These are phyloP conservation scores for Anser brachyrhynchus DNA, from an alignment of 2,113 vertebrate species.

Conservation along the genomic window DNA sequence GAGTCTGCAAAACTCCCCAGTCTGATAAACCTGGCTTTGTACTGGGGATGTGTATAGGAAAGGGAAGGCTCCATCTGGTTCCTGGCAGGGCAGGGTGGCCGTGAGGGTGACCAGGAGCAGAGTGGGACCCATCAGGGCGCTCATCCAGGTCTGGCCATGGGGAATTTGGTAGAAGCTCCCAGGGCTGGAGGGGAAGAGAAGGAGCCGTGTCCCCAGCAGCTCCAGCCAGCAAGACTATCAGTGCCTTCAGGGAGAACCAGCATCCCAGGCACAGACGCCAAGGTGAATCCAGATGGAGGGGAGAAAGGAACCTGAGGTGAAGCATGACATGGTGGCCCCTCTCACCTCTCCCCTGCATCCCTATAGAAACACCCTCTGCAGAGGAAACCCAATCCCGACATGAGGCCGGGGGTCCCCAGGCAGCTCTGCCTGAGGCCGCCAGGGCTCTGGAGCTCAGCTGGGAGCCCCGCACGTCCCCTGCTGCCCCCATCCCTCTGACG, in stretches of 20 bases:
- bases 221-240: neutral
- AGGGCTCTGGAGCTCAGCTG: no score
- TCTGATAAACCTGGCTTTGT: neutral
- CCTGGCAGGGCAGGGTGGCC: neutral
- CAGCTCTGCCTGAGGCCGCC: neutral
- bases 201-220: neutral
- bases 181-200: neutral
- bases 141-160: neutral
- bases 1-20: neutral
- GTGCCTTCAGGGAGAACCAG: neutral
- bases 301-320: conserved; percentile 21
- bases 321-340: conserved; percentile 5
- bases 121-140: neutral
- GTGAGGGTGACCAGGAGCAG: fast-evolving
- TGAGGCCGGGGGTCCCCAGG: neutral
- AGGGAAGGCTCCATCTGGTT: neutral
- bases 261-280: neutral
- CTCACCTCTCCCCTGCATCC: conserved; percentile 21
- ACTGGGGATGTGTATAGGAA: neutral
- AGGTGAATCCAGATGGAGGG: neutral
- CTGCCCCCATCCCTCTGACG: neutral
- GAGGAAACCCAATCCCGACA: conserved; percentile 54
- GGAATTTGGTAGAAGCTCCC: neutral
- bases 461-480: neutral
- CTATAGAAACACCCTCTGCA: conserved; percentile 55